Evolutionary conservation across 2,113 vertebrate species (phyloP), one percentile per base, ranked within the genome.

Genomic region (Scortum barcoo): DNA sequence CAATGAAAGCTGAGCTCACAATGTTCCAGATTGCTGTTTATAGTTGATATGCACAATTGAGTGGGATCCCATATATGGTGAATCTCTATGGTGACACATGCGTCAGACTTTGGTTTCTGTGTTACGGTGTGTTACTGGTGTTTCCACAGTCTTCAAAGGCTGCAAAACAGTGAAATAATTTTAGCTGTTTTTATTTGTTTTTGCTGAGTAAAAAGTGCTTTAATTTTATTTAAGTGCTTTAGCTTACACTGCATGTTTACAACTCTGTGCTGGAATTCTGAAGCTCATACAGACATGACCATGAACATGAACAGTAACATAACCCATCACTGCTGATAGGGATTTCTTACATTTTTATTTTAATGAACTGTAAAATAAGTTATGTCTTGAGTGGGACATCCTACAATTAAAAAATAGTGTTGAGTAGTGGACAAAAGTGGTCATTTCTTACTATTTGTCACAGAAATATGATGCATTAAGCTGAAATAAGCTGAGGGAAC

Each of bases 1-100:
- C 76, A 20, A 14, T 76, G 84, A 89, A 92, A 86, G 58, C 40
- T 60, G 80, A 87, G 36, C 58, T 67, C 72, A 68, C 46, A 62
- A 1, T 67, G 60, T 62, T 60, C 76, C 69, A 67, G 28, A 22
- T 26, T 5, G 19, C 69, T 74, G 81, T 87, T 84, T 88, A 65
- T 51, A 44, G 62, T 38, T 16, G 66, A 67, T 68, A 58, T 70
- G 72, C 68, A 71, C 74, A 53, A 26, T 38, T 54, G 65, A 81
- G 67, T 22, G 19, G 36, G 71, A 78, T 68, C 46, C 72, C 78
- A 60, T 65, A n/a, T 38, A 71, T 17, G 70, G 77, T 76, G 40
- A 74, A 81, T 42, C 46, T 65, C n/a, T 2, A 44, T 77, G 7
- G 51, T 17, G 66, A 69, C 66, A 46, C 46, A 57, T 28, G n/a